phyloP scores from a whole-genome alignment of 2,888 invertebrate species.

The Bugula neritina region DNA sequence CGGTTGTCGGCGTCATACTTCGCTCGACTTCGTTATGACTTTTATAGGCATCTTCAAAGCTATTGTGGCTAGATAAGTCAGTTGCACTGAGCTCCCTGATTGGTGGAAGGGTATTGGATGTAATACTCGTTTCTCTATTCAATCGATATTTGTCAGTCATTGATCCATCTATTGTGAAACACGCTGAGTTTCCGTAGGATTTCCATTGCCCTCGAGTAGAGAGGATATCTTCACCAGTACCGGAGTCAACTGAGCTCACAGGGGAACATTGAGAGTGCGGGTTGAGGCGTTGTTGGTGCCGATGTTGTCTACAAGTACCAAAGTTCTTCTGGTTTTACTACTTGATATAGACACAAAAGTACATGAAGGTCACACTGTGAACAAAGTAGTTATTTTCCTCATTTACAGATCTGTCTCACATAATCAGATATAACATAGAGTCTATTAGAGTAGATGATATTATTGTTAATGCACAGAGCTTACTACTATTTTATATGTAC shows the following conservation, averaged over 20 bases:
- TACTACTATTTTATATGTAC: too few relatives aligned
- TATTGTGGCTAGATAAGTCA: constrained; percentile 2
- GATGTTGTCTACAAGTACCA: neutral
- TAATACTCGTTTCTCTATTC: neutral
- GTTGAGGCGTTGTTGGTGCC: neutral
- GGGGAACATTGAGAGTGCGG: neutral
- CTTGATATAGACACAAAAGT: too few relatives aligned
- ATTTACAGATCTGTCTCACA: too few relatives aligned
- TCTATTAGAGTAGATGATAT: too few relatives aligned
- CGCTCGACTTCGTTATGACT: neutral
- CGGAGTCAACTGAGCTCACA: neutral
- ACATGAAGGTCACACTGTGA: too few relatives aligned
- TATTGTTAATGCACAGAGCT: too few relatives aligned
- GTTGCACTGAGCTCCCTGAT: constrained; percentile 13
- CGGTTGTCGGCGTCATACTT: constrained; percentile 13
- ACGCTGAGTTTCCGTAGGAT: neutral
- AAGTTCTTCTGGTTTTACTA: too few relatives aligned
- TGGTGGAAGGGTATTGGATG: constrained; percentile 12
- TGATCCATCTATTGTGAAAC: constrained; percentile 1
- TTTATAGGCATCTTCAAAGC: neutral
- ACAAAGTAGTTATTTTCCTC: too few relatives aligned
- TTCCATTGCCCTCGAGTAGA: neutral
- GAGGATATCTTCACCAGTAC: neutral
- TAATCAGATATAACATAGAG: too few relatives aligned
- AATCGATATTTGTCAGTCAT: neutral